phyloP scores from a whole-genome alignment of 1,140 invertebrate genomes.

The Anoplolepis gracilipes region DNA sequence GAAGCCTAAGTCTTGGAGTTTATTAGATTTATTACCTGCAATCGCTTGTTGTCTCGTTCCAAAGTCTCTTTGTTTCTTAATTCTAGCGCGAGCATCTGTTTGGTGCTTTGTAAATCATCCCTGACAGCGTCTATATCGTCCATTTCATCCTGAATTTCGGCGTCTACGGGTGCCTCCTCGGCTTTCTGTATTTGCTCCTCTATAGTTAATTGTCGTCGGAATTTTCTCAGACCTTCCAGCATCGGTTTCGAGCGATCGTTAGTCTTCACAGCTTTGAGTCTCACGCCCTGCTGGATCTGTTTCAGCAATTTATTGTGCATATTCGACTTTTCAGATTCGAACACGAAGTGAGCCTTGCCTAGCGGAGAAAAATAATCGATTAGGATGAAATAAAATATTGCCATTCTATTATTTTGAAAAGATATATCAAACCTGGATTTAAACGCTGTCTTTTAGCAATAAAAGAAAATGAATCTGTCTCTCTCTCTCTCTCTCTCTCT shows the following conservation, averaged over 20 bases:
- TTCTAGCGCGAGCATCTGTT: conserved; percentile 95
- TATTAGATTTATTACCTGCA: conserved; percentile 84
- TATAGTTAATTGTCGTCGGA: conserved; percentile 94
- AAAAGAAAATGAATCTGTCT: neutral
- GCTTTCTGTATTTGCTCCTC: conserved; percentile 95
- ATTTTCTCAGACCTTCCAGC: conserved; percentile 93
- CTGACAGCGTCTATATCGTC: conserved; percentile 96
- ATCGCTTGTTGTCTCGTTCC: conserved; percentile 94
- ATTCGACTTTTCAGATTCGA: conserved; percentile 94
- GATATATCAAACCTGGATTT: neutral
- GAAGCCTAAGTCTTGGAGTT: neutral
- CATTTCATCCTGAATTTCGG: conserved; percentile 92
- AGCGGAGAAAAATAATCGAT: conserved; percentile 63
- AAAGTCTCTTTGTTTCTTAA: conserved; percentile 94
- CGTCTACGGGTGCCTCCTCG: conserved; percentile 84
- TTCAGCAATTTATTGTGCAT: conserved; percentile 93
- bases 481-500: neutral
- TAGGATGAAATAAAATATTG: conserved; percentile 8
- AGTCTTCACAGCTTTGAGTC: conserved; percentile 91
- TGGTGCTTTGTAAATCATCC: conserved; percentile 95
- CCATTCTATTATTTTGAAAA: neutral
- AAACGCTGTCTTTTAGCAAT: neutral
- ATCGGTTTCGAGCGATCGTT: conserved; percentile 95
- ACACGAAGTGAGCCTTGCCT: conserved; percentile 91
- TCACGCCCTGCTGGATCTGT: conserved; percentile 93